phyloP scores from a whole-genome alignment of 1,140 invertebrate species.

The Lucilia sericata region DNA sequence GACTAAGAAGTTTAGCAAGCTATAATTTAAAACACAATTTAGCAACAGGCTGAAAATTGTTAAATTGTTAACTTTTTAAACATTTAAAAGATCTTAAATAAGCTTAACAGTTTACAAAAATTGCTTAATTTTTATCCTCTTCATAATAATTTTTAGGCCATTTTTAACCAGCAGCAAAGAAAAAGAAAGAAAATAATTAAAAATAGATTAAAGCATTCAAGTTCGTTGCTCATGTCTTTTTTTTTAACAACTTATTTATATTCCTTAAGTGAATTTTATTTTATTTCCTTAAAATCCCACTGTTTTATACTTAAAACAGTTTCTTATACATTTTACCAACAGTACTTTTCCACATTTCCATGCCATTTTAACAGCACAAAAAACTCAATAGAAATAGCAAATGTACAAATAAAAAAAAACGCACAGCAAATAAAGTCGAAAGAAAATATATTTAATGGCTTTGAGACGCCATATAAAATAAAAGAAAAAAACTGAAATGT shows the following conservation, averaged over 20 bases:
- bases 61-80: too few species aligned
- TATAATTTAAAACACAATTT: too few species aligned
- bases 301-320: neutral
- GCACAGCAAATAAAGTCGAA: neutral
- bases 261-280: neutral
- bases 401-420: neutral
- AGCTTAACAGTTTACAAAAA: too few species aligned
- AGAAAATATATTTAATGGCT: conserved; percentile 4
- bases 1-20: too few species aligned
- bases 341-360: neutral
- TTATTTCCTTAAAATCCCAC: neutral
- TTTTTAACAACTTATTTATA: neutral
- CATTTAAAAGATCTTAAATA: too few species aligned
- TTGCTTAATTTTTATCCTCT: too few species aligned
- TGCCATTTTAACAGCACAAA: neutral
- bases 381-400: neutral
- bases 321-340: too few species aligned
- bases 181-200: neutral
- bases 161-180: neutral
- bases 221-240: too few species aligned
- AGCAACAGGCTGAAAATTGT: too few species aligned
- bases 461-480: conserved; percentile 21
- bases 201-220: conserved; percentile 10
- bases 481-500: neutral
- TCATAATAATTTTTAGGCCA: too few species aligned